Evolutionary conservation across 2,113 vertebrate species (phyloP).

Genomic region (Aplodontia rufa): DNA sequence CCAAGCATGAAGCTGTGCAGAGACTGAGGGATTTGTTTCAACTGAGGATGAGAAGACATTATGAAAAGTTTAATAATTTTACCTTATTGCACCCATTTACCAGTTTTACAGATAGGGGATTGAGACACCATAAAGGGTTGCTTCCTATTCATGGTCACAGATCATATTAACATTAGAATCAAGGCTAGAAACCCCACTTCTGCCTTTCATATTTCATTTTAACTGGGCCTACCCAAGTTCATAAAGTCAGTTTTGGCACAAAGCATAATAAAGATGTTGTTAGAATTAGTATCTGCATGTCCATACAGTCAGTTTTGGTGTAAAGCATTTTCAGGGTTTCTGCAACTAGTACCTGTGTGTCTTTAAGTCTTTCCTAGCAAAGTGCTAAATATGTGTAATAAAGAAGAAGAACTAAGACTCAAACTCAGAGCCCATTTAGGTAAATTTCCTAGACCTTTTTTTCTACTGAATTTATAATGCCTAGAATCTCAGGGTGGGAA

Average conservation of each 20-base stretch:
- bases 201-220: background rate
- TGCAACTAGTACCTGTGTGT: background rate
- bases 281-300: background rate
- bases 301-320: background rate
- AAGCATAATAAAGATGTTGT: background rate
- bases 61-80: conserved; percentile 21
- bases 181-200: background rate
- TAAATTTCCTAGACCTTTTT: background rate
- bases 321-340: background rate
- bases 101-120: background rate
- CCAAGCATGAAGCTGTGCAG: background rate
- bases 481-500: background rate
- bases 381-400: background rate
- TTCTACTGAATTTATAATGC: background rate
- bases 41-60: background rate
- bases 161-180: background rate
- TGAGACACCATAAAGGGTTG: background rate
- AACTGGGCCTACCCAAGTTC: background rate
- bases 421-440: background rate
- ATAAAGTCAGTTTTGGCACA: background rate
- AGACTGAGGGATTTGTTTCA: conserved; percentile 20
- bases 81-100: background rate
- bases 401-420: background rate
- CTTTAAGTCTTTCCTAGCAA: background rate
- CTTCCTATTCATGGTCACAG: background rate